Base-by-base conservation (phyloP, 2,888 invertebrate species). In the Parapristionchus giblindavisi region DNA sequence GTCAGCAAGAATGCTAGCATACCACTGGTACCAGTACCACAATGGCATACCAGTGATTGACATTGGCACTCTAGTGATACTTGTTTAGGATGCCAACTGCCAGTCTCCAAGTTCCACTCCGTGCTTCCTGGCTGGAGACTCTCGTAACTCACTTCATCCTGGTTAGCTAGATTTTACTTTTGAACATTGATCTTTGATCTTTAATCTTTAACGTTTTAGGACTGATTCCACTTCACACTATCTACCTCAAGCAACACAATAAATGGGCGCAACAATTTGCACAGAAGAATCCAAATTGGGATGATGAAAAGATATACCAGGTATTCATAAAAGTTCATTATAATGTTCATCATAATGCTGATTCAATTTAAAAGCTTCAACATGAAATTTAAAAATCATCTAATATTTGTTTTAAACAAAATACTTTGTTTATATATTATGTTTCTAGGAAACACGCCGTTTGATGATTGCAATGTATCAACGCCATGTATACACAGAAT, bases 391-490 rank as follows among this genome's bases (percentile, higher is more conserved):
- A n/a, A n/a, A n/a, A n/a, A n/a, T n/a, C n/a, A n/a, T n/a, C n/a
- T n/a, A n/a, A n/a, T n/a, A n/a, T n/a, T n/a, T n/a, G n/a, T 40
- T 14, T 17, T 43, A 27, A 6, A 2, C 24, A 36, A 61, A 29
- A 8, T 17, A 3, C 17, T 63, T 32, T 80, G 84, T 51, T n/a
- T n/a, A n/a, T n/a, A n/a, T n/a, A n/a, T n/a, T n/a, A n/a, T n/a
- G n/a, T n/a, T n/a, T n/a, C n/a, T 38, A 77, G 76, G 85, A 88
- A 77, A 85, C 88, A 3, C 84, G 89, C 48, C 85, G 88, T 52
- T 89, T 89, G 54, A 78, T 89, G 4, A 82, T 85, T 1, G 90
- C 88, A 32, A 80, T 88, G 56, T 82, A 95, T 94, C 90, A 89
- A 77, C 86, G 88, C 75, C 85, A 89, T 32, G 85, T 88, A 5